Evolutionary conservation across 2,797 vertebrate species (phyloP), one percentile per base, ranked within the genome.

Genomic region (Vipera latastei): DNA sequence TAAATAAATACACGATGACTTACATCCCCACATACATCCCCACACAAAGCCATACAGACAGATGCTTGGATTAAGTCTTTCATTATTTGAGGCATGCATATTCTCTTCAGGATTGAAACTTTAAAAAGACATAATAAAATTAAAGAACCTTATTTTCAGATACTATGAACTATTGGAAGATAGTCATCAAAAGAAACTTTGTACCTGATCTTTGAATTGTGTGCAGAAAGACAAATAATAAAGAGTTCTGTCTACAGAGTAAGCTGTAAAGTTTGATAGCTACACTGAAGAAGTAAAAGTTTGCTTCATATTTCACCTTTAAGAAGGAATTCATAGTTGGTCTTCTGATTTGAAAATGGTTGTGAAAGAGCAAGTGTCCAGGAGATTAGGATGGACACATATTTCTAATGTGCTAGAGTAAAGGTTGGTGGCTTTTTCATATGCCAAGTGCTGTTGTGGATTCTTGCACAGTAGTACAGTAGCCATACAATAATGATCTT

Each of bases 121-220:
- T 48, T 53, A 83, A 92, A 95, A 57, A 0, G 0, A 0, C 28
- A 56, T 65, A 88, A 65, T 94, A 93, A 89, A 86, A 16, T 91
- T 60, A 44, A 2, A 92, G 90, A 93, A 91, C 32, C 0, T 0
- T 51, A 14, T 65, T 94, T 94, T 73, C 88, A 91, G 25, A 14
- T 38, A 83, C 18, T 44, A 48, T 8, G 7, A 78, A 73, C 61
- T 38, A 86, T 22, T 90, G 89, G 26, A 92, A 91, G 13, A 87
- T 89, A 59, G 87, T 20, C 25, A 51, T 89, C 51, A 28, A 57
- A 90, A 94, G 90, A n/a, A 94, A 65, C 90, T 92, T 95, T 44
- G 91, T 18, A 0, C 91, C 26, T 7, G 25, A 91, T 91, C 44
- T 91, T 26, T 53, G 92, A 73, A 88, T 93, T 18, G 38, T 32